Evolutionary conservation across 2,888 invertebrate species (phyloP).

Genomic region (Drosophila stalkeri): DNA sequence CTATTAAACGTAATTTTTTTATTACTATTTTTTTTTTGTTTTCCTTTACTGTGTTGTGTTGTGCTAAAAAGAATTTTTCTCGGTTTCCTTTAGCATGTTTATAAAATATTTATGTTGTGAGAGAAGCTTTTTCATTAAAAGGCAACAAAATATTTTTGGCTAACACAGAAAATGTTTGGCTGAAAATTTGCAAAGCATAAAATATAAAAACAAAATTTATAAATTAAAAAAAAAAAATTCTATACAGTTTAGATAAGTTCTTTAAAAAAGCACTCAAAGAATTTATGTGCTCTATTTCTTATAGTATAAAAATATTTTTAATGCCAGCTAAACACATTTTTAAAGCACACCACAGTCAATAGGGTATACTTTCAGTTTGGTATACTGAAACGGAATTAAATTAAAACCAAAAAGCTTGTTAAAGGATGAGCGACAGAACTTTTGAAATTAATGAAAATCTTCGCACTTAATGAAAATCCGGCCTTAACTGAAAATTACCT

Average conservation of each 20-base stretch:
- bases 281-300: background rate
- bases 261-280: background rate
- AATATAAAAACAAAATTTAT: background rate
- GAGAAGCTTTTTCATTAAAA: background rate
- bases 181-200: background rate
- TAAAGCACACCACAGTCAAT: background rate
- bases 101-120: background rate
- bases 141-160: background rate
- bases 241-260: background rate
- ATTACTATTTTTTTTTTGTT: too few relatives aligned
- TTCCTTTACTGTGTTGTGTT: background rate
- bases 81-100: background rate
- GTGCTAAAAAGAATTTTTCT: background rate
- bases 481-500: background rate
- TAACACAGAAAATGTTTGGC: background rate
- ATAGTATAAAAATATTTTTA: background rate
- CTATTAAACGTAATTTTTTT: too few relatives aligned
- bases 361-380: background rate
- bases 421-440: slow-evolving; percentile 7
- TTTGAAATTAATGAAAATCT: slow-evolving; percentile 1
- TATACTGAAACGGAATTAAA: background rate
- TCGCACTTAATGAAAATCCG: background rate
- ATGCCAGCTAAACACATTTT: background rate
- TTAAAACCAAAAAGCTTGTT: background rate
- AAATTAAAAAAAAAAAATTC: background rate